These are phyloP conservation scores for Drosophila ficusphila DNA, from an alignment of 1,140 invertebrate species.

Conservation along the genomic window DNA sequence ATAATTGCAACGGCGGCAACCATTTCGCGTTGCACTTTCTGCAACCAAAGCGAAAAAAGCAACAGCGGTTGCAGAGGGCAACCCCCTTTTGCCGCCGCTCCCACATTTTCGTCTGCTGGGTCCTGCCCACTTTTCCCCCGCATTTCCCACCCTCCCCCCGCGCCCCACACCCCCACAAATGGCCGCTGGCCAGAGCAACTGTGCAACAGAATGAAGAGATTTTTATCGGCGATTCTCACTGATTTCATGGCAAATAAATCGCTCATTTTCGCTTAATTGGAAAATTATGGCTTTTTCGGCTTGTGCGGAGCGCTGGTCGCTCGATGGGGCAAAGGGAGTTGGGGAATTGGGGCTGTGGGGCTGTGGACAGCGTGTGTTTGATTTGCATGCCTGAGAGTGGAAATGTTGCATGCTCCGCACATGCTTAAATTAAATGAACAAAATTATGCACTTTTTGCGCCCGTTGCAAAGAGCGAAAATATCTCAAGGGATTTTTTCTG, in stretches of 20 bases:
- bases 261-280: slow-evolving; percentile 84
- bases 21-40: slow-evolving; percentile 78
- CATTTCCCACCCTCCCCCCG: neutral
- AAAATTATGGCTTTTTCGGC: slow-evolving; percentile 84
- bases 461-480: slow-evolving; percentile 2
- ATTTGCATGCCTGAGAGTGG: slow-evolving; percentile 44
- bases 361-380: slow-evolving; percentile 4
- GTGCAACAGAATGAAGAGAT: slow-evolving; percentile 83
- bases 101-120: slow-evolving; percentile 13
- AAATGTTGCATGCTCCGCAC: slow-evolving; percentile 39
- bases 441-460: slow-evolving; percentile 31
- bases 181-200: slow-evolving; percentile 43
- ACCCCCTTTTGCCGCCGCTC: neutral
- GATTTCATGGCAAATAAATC: slow-evolving; percentile 85
- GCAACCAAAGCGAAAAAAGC: slow-evolving; percentile 75
- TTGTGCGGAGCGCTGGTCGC: slow-evolving; percentile 40
- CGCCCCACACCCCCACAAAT: slow-evolving; percentile 7
- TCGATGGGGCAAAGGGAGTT: neutral
- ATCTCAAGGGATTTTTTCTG: slow-evolving; percentile 5
- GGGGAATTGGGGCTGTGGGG: neutral
- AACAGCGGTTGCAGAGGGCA: slow-evolving; percentile 34
- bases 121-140: slow-evolving; percentile 19
- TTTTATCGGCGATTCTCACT: slow-evolving; percentile 84
- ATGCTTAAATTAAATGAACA: slow-evolving; percentile 35
- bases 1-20: slow-evolving; percentile 79